Conservation (phyloP, 1,140 invertebrate species). For the Drosophila virilis region DNA sequence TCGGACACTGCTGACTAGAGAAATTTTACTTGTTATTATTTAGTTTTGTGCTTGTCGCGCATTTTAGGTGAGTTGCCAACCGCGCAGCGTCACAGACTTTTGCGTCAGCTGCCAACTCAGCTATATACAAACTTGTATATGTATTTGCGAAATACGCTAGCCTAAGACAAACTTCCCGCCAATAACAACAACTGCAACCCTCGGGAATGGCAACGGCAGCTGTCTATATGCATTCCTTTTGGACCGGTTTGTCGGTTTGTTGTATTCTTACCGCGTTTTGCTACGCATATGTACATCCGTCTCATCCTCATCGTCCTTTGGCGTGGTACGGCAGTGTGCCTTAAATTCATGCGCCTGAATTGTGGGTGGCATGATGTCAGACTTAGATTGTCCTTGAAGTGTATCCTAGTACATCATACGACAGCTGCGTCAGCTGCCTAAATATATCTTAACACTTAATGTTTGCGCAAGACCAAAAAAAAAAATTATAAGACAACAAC, state of each 20-base stretch:
- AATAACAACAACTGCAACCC: slow-evolving; percentile 17
- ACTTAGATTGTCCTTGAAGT: slow-evolving; percentile 45
- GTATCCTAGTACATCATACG: not conserved
- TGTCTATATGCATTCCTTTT: not conserved
- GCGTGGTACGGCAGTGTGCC: slow-evolving; percentile 43
- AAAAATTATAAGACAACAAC: not conserved
- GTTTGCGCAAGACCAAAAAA: not conserved
- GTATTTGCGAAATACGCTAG: not conserved
- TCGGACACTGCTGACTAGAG: not conserved
- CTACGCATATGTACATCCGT: slow-evolving; percentile 53
- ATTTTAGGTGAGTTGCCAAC: slow-evolving; percentile 1
- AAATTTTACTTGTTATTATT: not conserved
- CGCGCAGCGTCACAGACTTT: slow-evolving; percentile 10
- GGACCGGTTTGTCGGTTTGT: slow-evolving; percentile 41
- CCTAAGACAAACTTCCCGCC: slow-evolving; percentile 2
- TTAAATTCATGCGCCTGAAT: slow-evolving; percentile 70
- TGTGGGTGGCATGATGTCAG: slow-evolving; percentile 76
- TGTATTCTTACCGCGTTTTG: slow-evolving; percentile 69
- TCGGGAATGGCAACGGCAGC: slow-evolving; percentile 11
- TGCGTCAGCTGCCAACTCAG: slow-evolving; percentile 38
- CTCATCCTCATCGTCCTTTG: slow-evolving; percentile 58
- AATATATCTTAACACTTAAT: not conserved
- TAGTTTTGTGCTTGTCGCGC: not conserved
- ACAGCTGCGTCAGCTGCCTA: not conserved
- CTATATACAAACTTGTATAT: not conserved